Evolutionary conservation across 92 coral and sea anemone species (phyloP).

Genomic region (Meandrina meandrites): DNA sequence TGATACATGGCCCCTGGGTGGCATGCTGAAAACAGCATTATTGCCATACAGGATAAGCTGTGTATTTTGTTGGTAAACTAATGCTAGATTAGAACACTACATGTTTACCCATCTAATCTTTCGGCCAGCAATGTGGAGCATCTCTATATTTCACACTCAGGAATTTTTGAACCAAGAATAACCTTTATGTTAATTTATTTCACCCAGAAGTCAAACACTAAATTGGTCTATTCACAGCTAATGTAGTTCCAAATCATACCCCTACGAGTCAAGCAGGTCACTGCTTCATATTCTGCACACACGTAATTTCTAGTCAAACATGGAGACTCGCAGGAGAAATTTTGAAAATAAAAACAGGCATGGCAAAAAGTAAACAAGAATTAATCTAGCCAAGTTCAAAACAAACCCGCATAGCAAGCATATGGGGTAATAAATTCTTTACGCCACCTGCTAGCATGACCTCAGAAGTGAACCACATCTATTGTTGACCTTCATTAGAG

Average conservation of each 20-base stretch:
- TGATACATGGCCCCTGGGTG: neutral
- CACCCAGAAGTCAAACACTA: neutral
- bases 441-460: slow-evolving; percentile 5
- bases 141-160: neutral
- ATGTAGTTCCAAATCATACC: neutral
- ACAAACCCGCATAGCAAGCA: slow-evolving; percentile 1
- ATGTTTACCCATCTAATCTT: slow-evolving; percentile 18
- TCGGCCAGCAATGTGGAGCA: neutral
- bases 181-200: neutral
- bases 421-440: neutral
- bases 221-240: neutral
- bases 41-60: neutral
- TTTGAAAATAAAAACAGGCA: neutral
- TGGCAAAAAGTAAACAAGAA: neutral
- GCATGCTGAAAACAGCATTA: neutral
- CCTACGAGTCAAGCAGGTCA: too few relatives aligned
- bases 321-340: neutral
- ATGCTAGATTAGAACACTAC: slow-evolving; percentile 8
- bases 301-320: neutral
- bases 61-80: slow-evolving; percentile 8
- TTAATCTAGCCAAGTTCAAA: neutral
- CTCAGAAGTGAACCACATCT: slow-evolving; percentile 12
- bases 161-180: neutral
- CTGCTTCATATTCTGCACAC: too few relatives aligned
- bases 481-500: slow-evolving; percentile 30